Evolutionary conservation across 2,797 vertebrate genomes (phyloP).

Genomic region (Hipposideros larvatus): DNA sequence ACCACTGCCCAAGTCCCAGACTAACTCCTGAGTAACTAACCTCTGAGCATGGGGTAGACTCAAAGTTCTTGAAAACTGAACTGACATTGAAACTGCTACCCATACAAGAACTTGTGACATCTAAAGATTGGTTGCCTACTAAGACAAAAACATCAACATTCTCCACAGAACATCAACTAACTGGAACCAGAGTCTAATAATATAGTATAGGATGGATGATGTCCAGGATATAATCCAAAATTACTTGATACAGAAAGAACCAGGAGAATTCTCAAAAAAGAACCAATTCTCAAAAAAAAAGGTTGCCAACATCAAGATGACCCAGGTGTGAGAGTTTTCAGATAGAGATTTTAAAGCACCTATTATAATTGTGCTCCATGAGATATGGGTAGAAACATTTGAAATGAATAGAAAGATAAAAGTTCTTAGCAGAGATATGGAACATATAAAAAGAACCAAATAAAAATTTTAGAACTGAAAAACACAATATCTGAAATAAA

Average conservation of each 20-base stretch:
- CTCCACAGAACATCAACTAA: conserved; percentile 3
- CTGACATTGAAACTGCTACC: neutral
- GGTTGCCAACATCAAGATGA: conserved; percentile 12
- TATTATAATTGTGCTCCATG: neutral
- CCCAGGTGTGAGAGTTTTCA: neutral
- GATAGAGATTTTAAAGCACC: conserved; percentile 37
- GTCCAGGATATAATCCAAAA: conserved; percentile 40
- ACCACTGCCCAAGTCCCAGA: neutral
- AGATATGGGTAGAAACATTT: conserved; percentile 18
- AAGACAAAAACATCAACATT: conserved; percentile 13
- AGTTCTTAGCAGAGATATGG: conserved; percentile 11
- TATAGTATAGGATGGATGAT: conserved; percentile 29
- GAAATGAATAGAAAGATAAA: conserved; percentile 33
- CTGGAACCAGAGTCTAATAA: neutral
- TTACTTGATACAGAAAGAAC: conserved; percentile 33
- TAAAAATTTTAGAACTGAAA: conserved; percentile 35
- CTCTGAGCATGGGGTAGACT: neutral
- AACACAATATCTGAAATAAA: conserved; percentile 25
- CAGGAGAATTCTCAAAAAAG: neutral
- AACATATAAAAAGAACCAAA: conserved; percentile 38
- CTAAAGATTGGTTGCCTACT: neutral
- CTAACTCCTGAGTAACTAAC: neutral
- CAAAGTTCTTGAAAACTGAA: conserved; percentile 23
- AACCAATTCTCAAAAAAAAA: conserved; percentile 58
- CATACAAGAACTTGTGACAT: neutral